Conservation (phyloP, 1,140 invertebrate species). For the Bombus consobrinus region DNA sequence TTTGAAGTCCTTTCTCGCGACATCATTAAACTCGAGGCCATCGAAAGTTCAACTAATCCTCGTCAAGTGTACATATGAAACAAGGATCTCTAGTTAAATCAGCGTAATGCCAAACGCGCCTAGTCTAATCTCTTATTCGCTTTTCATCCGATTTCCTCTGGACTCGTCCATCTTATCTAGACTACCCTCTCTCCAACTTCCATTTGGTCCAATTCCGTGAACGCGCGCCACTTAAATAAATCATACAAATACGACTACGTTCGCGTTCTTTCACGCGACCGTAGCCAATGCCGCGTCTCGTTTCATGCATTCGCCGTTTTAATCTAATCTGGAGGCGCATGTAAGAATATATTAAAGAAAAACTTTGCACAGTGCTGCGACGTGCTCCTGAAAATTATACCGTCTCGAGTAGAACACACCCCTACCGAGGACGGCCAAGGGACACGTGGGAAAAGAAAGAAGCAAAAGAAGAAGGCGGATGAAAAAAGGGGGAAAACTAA, state of each 20-base stretch:
- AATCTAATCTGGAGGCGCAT: constrained; percentile 81
- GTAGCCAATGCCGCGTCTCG: constrained; percentile 14
- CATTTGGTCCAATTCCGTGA: constrained; percentile 45
- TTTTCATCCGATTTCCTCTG: constrained; percentile 5
- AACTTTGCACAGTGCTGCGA: constrained; percentile 75
- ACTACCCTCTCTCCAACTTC: constrained; percentile 20
- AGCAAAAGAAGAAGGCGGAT: not conserved
- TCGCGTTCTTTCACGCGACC: constrained; percentile 64
- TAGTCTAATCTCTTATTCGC: constrained; percentile 75
- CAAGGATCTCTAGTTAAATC: not conserved
- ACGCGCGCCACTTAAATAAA: constrained; percentile 76
- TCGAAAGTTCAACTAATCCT: too few relatives aligned
- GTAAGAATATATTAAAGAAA: constrained; percentile 83
- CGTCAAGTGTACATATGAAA: too few relatives aligned
- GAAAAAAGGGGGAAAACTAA: not conserved
- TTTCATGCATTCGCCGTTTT: constrained; percentile 80
- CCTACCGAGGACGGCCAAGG: not conserved
- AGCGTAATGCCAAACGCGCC: constrained; percentile 76
- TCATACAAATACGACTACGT: constrained; percentile 79
- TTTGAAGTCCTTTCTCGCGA: too few relatives aligned
- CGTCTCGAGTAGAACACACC: constrained; percentile 50
- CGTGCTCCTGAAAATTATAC: constrained; percentile 76
- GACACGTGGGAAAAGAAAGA: not conserved
- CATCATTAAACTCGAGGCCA: too few relatives aligned
- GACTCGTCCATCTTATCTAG: constrained; percentile 7